These are phyloP conservation scores for Mico argentatus DNA, from an alignment of 2,797 vertebrate species.

Conservation along the genomic window DNA sequence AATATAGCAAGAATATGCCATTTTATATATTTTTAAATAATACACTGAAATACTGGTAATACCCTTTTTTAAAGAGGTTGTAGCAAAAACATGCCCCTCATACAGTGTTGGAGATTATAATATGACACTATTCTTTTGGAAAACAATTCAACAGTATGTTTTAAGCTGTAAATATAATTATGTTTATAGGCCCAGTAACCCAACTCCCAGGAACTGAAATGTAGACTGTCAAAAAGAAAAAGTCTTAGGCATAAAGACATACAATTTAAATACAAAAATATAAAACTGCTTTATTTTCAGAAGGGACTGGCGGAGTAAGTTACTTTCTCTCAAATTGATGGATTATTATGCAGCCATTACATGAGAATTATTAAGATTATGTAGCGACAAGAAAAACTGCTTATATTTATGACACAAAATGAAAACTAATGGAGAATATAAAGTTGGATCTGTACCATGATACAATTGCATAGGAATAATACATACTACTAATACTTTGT, in stretches of 20 bases:
- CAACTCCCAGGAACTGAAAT: background rate
- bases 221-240: constrained; percentile 1
- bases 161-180: background rate
- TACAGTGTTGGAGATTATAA: background rate
- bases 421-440: constrained; percentile 28
- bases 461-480: constrained; percentile 15
- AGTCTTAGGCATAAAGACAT: background rate
- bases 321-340: background rate
- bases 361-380: constrained; percentile 18
- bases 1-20: background rate
- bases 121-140: background rate
- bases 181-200: background rate
- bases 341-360: background rate
- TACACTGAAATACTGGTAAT: background rate
- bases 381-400: constrained; percentile 6
- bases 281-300: background rate
- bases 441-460: background rate
- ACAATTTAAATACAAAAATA: constrained; percentile 34
- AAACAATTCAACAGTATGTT: background rate
- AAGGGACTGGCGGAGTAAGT: background rate
- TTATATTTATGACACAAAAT: constrained; percentile 41
- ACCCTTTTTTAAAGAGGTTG: background rate
- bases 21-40: background rate
- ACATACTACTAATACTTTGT: background rate
- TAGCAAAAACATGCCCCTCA: background rate